A percentile compares a stretch with the other conserved stretches of the same genome.
These are phyloP conservation scores for Physella acuta DNA, from an alignment of 1,140 invertebrate species.

Conservation along the genomic window DNA sequence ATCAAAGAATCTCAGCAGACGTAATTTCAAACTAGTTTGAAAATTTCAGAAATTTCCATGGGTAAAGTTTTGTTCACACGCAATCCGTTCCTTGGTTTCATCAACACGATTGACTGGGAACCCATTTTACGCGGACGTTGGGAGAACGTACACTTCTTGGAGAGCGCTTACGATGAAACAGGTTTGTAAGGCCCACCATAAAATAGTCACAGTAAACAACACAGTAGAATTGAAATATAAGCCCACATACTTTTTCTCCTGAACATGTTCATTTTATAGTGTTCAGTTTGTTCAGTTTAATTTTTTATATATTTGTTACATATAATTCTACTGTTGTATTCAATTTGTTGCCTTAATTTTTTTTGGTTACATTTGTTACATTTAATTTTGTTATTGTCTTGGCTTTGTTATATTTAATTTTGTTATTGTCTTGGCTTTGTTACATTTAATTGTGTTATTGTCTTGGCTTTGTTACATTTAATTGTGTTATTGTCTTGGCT, in stretches of 20 bases:
- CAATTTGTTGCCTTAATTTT: neutral
- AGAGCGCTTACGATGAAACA: constrained; percentile 30
- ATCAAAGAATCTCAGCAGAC: no score
- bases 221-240: no score
- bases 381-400: neutral
- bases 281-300: neutral
- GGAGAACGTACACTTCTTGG: constrained; percentile 32
- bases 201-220: neutral
- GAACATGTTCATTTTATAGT: neutral
- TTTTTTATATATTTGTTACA: neutral
- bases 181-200: neutral
- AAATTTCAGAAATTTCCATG: constrained; percentile 42
- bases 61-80: constrained; percentile 45
- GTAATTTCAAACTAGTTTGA: no score
- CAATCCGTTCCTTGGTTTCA: constrained; percentile 44
- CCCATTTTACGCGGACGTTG: constrained; percentile 30
- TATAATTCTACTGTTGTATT: constrained; percentile 8
- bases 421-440: neutral
- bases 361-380: neutral
- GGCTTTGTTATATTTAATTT: neutral
- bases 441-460: constrained; percentile 9
- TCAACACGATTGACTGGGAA: constrained; percentile 45
- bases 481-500: constrained; percentile 7
- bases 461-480: constrained; percentile 2
- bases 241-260: no score